Evolutionary conservation across 1,140 invertebrate species (phyloP), one percentile per base, ranked within the genome.

Genomic region (Dendroctonus ponderosae): DNA sequence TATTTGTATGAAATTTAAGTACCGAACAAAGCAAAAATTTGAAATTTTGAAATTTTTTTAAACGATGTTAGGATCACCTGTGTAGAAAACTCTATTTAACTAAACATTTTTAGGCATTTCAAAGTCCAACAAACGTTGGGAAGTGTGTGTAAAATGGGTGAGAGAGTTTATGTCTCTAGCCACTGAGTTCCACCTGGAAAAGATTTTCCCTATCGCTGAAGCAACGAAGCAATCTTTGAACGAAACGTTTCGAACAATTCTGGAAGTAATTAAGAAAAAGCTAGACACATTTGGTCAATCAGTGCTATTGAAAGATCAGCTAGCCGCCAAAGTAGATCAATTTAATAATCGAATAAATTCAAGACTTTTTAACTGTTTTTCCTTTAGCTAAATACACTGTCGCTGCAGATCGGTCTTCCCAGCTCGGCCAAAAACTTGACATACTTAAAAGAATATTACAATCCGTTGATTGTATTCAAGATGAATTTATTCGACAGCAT

Each of bases 321-420:
- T 82, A 15, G 65, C 78, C 15, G 71, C 80, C 57, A 82, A 81
- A 73, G 76, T 81, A 74, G 69, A 54, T 52, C 57, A 57, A 37
- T 58, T 37, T 15, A 50, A 62, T 11, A 67, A 49, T 14, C 15
- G 26, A 39, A 6, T 6, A 57, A 46, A 56, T 39, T 15, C 4
- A 7, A 58, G 15, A 26, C 49, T 51, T 42, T 60, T 67, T 48
- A 52, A 58, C 58, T 44, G 7, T 63, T 26, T 37, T 60, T 41
- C 65, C 57, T 79, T 79, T 37, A 86, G 84, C 63, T 86, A 42
- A 70, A 76, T 8, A 75, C 77, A 3, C 71, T 85, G 52, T 67
- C 72, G 9, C 66, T 85, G 9, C 82, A 85, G 74, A 76, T 86
- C 37, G 85, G 85, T 0, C 79, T 84, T 48, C 82, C 84, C 7